Percentiles rank a stretch among this genome's conserved stretches.
These are phyloP conservation scores for Lepus oiostolus DNA, from an alignment of 2,797 vertebrate genomes.

Conservation along the genomic window DNA sequence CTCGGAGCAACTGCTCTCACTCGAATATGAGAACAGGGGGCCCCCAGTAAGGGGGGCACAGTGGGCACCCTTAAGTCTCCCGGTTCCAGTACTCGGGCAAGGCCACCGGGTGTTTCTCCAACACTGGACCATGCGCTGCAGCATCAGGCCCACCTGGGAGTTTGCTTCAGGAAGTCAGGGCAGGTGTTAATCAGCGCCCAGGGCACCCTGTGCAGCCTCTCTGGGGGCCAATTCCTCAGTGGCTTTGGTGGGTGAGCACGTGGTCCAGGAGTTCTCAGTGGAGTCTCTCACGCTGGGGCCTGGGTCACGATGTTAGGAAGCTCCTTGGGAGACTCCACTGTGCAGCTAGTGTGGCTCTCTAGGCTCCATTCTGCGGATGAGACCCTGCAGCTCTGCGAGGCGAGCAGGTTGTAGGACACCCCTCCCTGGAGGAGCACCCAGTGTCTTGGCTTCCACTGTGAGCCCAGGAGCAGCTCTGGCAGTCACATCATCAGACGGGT, in stretches of 20 bases:
- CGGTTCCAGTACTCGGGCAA: not conserved
- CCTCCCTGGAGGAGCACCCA: not conserved
- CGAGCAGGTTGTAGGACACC: not conserved
- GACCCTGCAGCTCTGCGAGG: not conserved
- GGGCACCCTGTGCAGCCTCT: not conserved
- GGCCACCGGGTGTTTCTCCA: not conserved
- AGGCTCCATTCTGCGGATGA: not conserved
- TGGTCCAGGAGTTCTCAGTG: too few relatives aligned
- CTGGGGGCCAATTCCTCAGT: not conserved
- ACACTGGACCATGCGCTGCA: not conserved
- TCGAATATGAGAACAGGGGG: not conserved
- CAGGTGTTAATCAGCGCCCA: not conserved
- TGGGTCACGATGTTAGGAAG: not conserved
- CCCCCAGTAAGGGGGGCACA: not conserved
- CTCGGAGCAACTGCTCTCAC: not conserved
- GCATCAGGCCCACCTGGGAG: not conserved
- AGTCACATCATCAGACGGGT: not conserved
- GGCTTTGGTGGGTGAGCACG: not conserved
- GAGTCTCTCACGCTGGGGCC: not conserved
- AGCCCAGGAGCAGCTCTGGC: not conserved
- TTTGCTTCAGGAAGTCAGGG: too few relatives aligned
- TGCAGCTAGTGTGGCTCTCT: not conserved
- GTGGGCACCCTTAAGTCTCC: not conserved
- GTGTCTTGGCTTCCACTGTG: not conserved
- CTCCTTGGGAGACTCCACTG: not conserved